Percentiles rank a stretch among this genome's conserved stretches.
Evolutionary conservation across 2,113 vertebrate genomes (phyloP).

Genomic region (Climacteris rufus): DNA sequence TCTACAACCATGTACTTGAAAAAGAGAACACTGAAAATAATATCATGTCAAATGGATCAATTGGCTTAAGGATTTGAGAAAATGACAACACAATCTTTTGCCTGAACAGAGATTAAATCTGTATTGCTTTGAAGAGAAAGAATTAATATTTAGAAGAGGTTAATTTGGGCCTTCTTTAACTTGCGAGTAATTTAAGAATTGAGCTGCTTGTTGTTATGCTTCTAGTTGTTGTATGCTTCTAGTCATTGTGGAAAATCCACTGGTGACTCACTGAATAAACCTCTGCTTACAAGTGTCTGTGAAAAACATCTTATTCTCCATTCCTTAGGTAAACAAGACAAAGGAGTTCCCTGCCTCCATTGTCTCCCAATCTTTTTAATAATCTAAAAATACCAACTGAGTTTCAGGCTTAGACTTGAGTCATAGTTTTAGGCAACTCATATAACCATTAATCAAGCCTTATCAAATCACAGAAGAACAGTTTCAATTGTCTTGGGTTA

Average conservation of each 20-base stretch:
- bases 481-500: not conserved
- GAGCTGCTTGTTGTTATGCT: not conserved
- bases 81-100: rapidly evolving
- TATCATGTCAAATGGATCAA: not conserved
- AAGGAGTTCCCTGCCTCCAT: not conserved
- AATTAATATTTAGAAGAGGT: not conserved
- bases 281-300: constrained; percentile 9
- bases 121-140: not conserved
- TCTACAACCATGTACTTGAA: not conserved
- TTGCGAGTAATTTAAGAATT: not conserved
- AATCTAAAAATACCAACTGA: constrained; percentile 33
- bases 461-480: constrained; percentile 3
- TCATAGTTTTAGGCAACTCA: constrained; percentile 41
- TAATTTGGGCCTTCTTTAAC: not conserved
- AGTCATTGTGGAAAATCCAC: constrained; percentile 51
- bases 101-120: not conserved
- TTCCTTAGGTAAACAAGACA: not conserved
- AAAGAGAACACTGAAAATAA: not conserved
- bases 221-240: not conserved
- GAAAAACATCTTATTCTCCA: constrained; percentile 17
- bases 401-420: constrained; percentile 42
- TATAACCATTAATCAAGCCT: not conserved
- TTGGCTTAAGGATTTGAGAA: not conserved
- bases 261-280: constrained; percentile 61
- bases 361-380: not conserved